phyloP scores from a whole-genome alignment of 2,888 invertebrate genomes.

The Antitype chi region DNA sequence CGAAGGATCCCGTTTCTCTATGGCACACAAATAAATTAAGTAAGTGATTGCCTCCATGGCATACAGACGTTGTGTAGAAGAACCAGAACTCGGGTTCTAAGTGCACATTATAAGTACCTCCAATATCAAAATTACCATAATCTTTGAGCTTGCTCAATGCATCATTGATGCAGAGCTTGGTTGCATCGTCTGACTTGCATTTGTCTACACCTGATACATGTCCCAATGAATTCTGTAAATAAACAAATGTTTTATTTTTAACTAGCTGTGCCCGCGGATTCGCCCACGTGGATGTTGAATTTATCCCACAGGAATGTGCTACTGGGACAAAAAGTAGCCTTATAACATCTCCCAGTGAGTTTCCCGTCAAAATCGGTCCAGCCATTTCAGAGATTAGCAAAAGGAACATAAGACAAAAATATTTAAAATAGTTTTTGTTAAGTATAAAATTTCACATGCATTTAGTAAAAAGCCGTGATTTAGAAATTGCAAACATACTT shows the following conservation, averaged over 20 bases:
- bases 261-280: too few relatives aligned
- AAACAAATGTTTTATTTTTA: conserved; percentile 3
- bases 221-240: conserved; percentile 70
- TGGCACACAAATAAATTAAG: conserved; percentile 83
- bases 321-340: too few relatives aligned
- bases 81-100: conserved; percentile 82
- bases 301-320: too few relatives aligned
- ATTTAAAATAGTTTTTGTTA: too few relatives aligned
- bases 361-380: too few relatives aligned
- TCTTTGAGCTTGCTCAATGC: conserved; percentile 71
- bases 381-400: too few relatives aligned
- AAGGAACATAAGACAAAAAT: too few relatives aligned
- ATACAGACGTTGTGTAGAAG: conserved; percentile 76
- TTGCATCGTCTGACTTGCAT: conserved; percentile 76
- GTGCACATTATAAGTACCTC: conserved; percentile 77
- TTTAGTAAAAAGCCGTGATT: too few relatives aligned
- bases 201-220: conserved; percentile 73
- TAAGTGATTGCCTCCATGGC: conserved; percentile 76
- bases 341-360: too few relatives aligned
- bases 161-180: conserved; percentile 77
- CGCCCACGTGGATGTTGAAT: too few relatives aligned
- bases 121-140: conserved; percentile 78
- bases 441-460: too few relatives aligned
- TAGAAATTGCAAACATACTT: too few relatives aligned
- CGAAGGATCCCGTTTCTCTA: conserved; percentile 74